phyloP scores from a whole-genome alignment of 2,888 invertebrate species.

The Ennomos quercinarius region DNA sequence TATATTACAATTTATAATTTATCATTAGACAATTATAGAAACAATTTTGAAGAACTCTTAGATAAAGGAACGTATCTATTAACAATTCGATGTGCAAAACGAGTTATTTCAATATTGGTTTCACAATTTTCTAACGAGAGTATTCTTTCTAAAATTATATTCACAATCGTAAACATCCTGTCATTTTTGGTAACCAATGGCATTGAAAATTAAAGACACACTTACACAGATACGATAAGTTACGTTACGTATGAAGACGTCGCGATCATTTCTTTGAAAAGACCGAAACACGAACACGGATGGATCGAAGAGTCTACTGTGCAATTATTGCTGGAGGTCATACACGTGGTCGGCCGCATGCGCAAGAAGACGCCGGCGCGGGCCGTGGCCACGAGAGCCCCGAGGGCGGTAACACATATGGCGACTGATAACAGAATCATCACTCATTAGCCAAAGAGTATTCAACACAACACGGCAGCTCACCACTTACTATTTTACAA shows the following conservation, averaged over 20 bases:
- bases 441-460: slow-evolving; percentile 45
- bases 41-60: slow-evolving; percentile 73
- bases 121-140: slow-evolving; percentile 75
- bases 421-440: slow-evolving; percentile 46
- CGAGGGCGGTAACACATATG: slow-evolving; percentile 45
- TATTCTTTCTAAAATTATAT: slow-evolving; percentile 77
- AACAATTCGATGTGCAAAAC: slow-evolving; percentile 83
- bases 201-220: slow-evolving; percentile 79
- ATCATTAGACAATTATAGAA: slow-evolving; percentile 77
- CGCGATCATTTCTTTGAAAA: slow-evolving; percentile 71
- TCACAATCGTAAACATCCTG: slow-evolving; percentile 83
- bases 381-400: slow-evolving; percentile 7
- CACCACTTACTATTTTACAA: slow-evolving; percentile 56
- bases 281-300: slow-evolving; percentile 67
- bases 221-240: slow-evolving; percentile 70
- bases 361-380: slow-evolving; percentile 1
- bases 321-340: slow-evolving; percentile 77
- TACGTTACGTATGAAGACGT: slow-evolving; percentile 80
- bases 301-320: slow-evolving; percentile 58
- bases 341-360: slow-evolving; percentile 46
- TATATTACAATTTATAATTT: slow-evolving; percentile 82
- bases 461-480: slow-evolving; percentile 54
- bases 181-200: slow-evolving; percentile 86
- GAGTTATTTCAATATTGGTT: slow-evolving; percentile 69
- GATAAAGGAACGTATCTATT: slow-evolving; percentile 71